Percentiles rank a stretch among this genome's conserved stretches.
phyloP scores from a whole-genome alignment of 2,113 vertebrate genomes.

The Alouatta palliata region DNA sequence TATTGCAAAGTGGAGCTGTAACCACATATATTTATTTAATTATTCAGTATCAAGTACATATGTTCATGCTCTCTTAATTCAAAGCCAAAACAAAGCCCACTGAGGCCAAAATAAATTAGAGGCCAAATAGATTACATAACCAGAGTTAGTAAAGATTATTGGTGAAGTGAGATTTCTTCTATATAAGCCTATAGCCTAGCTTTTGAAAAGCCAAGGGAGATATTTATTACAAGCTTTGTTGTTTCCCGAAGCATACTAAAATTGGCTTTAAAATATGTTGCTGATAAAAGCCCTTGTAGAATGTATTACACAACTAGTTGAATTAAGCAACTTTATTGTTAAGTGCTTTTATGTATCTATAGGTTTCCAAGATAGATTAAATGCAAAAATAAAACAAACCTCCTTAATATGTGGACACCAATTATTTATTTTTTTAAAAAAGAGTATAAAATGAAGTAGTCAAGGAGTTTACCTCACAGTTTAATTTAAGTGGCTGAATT shows the following conservation, averaged over 20 bases:
- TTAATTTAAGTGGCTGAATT: not conserved
- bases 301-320: slow-evolving; percentile 1
- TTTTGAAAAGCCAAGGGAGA: slow-evolving; percentile 14
- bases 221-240: not conserved
- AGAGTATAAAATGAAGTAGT: not conserved
- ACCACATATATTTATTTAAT: slow-evolving; percentile 50
- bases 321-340: slow-evolving; percentile 35
- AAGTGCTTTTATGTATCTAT: not conserved
- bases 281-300: slow-evolving; percentile 5
- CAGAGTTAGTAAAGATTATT: slow-evolving; percentile 49
- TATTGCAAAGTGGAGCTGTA: slow-evolving; percentile 23
- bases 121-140: slow-evolving; percentile 42
- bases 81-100: slow-evolving; percentile 43
- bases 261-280: slow-evolving; percentile 42
- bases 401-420: not conserved
- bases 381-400: not conserved
- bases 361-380: slow-evolving; percentile 3
- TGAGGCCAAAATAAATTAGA: slow-evolving; percentile 56
- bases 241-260: slow-evolving; percentile 7
- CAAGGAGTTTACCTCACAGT: not conserved
- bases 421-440: slow-evolving; percentile 17
- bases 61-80: slow-evolving; percentile 51
- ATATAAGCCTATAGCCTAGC: not conserved
- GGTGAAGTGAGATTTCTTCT: slow-evolving; percentile 13
- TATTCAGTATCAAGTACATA: slow-evolving; percentile 52